phyloP scores from a whole-genome alignment of 2,888 invertebrate genomes.

The Parnassius mnemosyne region DNA sequence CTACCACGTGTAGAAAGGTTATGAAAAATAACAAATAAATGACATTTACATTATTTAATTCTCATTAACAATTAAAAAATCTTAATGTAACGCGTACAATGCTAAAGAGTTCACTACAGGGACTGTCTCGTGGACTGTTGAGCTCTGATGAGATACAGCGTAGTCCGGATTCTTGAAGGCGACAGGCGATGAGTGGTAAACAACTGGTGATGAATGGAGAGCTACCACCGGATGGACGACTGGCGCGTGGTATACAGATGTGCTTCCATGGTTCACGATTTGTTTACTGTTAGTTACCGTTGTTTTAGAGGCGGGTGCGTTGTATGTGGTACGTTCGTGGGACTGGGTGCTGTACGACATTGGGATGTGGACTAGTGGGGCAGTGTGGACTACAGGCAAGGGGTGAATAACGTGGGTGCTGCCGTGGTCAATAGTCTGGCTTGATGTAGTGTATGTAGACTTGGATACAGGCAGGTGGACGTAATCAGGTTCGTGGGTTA shows the following conservation, averaged over 20 bases:
- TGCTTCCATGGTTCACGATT: conserved; percentile 55
- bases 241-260: conserved; percentile 37
- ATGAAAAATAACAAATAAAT: neutral
- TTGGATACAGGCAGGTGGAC: conserved; percentile 42
- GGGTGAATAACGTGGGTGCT: conserved; percentile 47
- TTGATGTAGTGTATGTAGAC: conserved; percentile 50
- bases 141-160: conserved; percentile 73
- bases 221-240: conserved; percentile 39
- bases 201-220: conserved; percentile 43
- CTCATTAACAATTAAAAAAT: conserved; percentile 23
- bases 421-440: conserved; percentile 53
- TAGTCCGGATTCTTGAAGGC: conserved; percentile 57
- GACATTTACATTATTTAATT: neutral
- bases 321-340: conserved; percentile 47
- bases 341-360: conserved; percentile 44
- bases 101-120: conserved; percentile 50
- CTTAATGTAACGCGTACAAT: conserved; percentile 51
- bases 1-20: too few relatives aligned
- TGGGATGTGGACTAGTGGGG: conserved; percentile 42
- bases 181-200: conserved; percentile 47
- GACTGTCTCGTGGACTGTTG: conserved; percentile 64
- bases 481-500: conserved; percentile 45
- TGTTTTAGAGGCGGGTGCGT: conserved; percentile 42
- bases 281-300: conserved; percentile 61
- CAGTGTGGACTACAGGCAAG: conserved; percentile 36